phyloP scores from a whole-genome alignment of 2,797 vertebrate species.

The Tragopan temminckii region DNA sequence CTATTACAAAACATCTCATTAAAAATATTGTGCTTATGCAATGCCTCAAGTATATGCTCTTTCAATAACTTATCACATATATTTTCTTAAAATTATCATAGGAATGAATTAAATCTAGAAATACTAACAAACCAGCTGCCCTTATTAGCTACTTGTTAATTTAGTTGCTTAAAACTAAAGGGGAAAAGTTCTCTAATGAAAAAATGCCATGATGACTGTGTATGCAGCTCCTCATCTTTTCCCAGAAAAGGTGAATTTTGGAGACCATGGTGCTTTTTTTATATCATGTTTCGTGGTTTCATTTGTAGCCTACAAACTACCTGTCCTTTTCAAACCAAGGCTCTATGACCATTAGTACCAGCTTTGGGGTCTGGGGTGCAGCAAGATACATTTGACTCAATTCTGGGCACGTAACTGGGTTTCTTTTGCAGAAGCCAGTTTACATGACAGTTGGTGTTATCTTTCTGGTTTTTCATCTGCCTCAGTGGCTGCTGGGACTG shows the following conservation, averaged over 20 bases:
- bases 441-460: accelerated
- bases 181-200: background rate
- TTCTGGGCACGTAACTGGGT: background rate
- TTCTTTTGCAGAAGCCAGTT: background rate
- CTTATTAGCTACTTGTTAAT: background rate
- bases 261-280: background rate
- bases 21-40: background rate
- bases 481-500: background rate
- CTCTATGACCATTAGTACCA: too few species aligned
- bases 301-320: background rate
- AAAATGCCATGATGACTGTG: background rate
- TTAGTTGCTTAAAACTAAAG: background rate
- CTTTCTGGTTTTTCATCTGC: background rate
- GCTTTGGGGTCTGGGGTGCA: background rate
- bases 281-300: background rate
- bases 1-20: background rate
- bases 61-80: background rate
- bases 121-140: background rate
- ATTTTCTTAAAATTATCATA: background rate
- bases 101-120: background rate
- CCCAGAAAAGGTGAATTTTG: background rate
- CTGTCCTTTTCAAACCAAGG: accelerated
- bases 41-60: background rate
- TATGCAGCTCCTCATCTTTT: background rate
- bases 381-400: background rate